Evolutionary conservation across 1,140 invertebrate species (phyloP).

Genomic region (Ylistrum balloti): DNA sequence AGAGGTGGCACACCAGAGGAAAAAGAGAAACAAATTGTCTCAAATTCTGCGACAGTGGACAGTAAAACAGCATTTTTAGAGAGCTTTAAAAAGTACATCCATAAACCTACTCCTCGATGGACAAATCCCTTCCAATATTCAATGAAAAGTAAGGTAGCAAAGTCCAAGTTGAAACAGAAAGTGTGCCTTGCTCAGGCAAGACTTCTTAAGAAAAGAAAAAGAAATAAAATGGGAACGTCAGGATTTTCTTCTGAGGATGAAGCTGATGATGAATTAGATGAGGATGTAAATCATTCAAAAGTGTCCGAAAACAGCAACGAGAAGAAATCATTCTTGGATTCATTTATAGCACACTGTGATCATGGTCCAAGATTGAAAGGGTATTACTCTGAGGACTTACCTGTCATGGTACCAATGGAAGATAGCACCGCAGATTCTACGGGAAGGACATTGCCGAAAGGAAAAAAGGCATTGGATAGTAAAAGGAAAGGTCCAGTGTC

Average conservation of each 20-base stretch:
- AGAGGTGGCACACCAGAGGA: not conserved
- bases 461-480: not conserved
- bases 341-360: slow-evolving; percentile 48
- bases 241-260: slow-evolving; percentile 7
- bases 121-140: not conserved
- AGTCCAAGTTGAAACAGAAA: not conserved
- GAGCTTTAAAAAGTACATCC: slow-evolving; percentile 15
- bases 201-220: not conserved
- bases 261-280: slow-evolving; percentile 43
- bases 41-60: not conserved
- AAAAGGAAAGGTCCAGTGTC: not conserved
- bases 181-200: not conserved
- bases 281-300: not conserved
- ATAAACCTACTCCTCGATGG: not conserved
- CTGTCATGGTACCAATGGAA: not conserved
- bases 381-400: not conserved
- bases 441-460: not conserved
- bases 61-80: slow-evolving; percentile 25
- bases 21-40: not conserved
- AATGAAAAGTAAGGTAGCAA: not conserved
- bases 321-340: slow-evolving; percentile 44
- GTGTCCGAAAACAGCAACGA: slow-evolving; percentile 37
- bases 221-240: not conserved
- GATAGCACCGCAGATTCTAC: not conserved
- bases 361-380: not conserved